Base-by-base conservation (phyloP, 2,888 invertebrate species). In the Poecilobothrus nobilitatus region DNA sequence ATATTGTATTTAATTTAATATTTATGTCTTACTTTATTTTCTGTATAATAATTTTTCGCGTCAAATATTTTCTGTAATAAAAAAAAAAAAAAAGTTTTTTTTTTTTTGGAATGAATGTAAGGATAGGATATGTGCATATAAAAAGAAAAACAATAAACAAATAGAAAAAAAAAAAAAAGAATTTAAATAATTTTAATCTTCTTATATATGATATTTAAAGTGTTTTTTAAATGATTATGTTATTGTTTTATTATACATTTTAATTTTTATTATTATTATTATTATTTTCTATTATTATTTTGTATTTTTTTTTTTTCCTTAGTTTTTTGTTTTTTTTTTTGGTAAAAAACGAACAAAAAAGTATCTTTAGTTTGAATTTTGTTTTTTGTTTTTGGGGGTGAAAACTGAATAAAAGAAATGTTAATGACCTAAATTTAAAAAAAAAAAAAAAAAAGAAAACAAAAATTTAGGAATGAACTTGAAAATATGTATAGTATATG, bases 341-440 rank as follows among this genome's bases (percentile, higher is more conserved):
- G 6, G 5, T 27, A 27, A 27, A 27, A 27, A 27, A 27, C 2
- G 5, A 27, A 27, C 27, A 27, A 27, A 4, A 2, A 27, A 27
- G 27, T 27, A 27, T 27, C 27, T 27, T 27, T 27, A 27, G 27
- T 4, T 27, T n/a, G n/a, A n/a, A n/a, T n/a, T n/a, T n/a, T n/a
- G n/a, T n/a, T n/a, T n/a, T n/a, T n/a, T n/a, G n/a, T 27, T 27
- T 27, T 27, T 27, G 2, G 27, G 27, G 27, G 27, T 27, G 27
- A 27, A 27, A 27, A 27, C 27, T 27, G 27, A 4, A 27, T 27
- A 27, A 27, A 27, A 27, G 27, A 27, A 53, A 53, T 18, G 53
- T 53, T 53, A 53, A 53, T 53, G 53, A 53, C 53, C 53, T 53
- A 53, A 53, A 53, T 53, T 53, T 53, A 53, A 53, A 53, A 53